phyloP scores from a whole-genome alignment of 2,888 invertebrate genomes.

The Amaurobius ferox region DNA sequence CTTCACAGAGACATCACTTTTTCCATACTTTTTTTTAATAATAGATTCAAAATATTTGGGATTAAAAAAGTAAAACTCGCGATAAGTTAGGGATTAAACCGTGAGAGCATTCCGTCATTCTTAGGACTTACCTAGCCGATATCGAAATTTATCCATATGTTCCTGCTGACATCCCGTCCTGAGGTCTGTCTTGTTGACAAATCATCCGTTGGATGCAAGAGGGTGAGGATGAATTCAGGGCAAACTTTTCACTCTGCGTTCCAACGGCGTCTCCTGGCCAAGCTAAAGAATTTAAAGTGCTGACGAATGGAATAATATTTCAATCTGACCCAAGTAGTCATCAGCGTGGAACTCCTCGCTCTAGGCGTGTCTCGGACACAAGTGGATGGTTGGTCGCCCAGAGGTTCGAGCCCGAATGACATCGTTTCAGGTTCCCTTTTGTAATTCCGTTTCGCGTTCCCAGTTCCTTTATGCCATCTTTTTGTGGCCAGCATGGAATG shows the following conservation, averaged over 20 bases:
- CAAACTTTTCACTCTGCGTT: slow-evolving; percentile 8
- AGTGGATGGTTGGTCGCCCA: slow-evolving; percentile 40
- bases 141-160: slow-evolving; percentile 58
- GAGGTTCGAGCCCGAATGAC: slow-evolving; percentile 25
- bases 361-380: slow-evolving; percentile 44
- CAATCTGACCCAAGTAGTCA: slow-evolving; percentile 65
- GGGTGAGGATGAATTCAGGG: background rate
- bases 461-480: background rate
- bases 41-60: no score
- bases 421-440: slow-evolving; percentile 43
- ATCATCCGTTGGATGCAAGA: slow-evolving; percentile 13
- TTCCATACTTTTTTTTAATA: no score
- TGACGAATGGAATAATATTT: slow-evolving; percentile 25
- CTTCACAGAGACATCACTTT: no score
- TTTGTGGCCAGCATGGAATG: background rate
- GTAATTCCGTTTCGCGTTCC: slow-evolving; percentile 26
- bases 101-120: no score
- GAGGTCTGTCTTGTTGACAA: background rate
- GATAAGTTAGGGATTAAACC: no score
- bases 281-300: slow-evolving; percentile 37
- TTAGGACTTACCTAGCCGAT: slow-evolving; percentile 28
- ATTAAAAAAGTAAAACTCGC: no score
- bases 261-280: background rate
- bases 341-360: slow-evolving; percentile 37
- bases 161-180: background rate